Conservation (phyloP, 2,113 vertebrate genomes). For the Procapra przewalskii region DNA sequence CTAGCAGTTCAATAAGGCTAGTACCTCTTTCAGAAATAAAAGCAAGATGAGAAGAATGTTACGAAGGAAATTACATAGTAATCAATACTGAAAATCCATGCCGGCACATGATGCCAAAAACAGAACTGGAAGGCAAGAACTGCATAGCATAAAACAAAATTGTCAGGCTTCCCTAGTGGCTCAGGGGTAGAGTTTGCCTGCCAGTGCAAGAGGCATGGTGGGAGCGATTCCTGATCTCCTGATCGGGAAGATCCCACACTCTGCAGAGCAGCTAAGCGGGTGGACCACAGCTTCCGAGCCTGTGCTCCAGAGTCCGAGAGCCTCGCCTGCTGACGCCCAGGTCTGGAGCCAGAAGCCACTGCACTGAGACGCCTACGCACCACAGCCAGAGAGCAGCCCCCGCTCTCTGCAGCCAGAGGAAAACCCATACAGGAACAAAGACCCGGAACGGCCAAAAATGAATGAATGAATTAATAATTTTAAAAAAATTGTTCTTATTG, state of each 20-base stretch:
- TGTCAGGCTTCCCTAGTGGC: not conserved
- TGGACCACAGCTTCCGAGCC: rapidly evolving
- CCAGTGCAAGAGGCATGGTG: not conserved
- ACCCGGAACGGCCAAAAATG: rapidly evolving
- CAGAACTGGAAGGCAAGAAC: not conserved
- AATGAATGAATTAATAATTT: not conserved
- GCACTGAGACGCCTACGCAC: not conserved
- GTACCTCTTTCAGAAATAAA: not conserved
- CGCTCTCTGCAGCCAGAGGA: not conserved
- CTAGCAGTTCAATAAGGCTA: not conserved
- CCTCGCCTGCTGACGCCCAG: not conserved
- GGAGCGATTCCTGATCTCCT: not conserved
- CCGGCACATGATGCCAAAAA: not conserved
- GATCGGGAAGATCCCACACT: not conserved
- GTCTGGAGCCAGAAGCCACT: not conserved
- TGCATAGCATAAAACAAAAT: not conserved
- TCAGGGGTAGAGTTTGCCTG: not conserved
- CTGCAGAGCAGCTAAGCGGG: not conserved
- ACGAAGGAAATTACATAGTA: not conserved
- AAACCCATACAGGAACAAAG: not conserved
- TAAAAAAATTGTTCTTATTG: not conserved
- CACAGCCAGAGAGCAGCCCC: not conserved
- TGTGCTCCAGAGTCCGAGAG: not conserved
- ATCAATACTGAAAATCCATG: not conserved
- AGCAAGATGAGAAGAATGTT: not conserved